These are phyloP conservation scores for Drosophila oshimai DNA, from an alignment of 1,140 invertebrate species.

Conservation along the genomic window DNA sequence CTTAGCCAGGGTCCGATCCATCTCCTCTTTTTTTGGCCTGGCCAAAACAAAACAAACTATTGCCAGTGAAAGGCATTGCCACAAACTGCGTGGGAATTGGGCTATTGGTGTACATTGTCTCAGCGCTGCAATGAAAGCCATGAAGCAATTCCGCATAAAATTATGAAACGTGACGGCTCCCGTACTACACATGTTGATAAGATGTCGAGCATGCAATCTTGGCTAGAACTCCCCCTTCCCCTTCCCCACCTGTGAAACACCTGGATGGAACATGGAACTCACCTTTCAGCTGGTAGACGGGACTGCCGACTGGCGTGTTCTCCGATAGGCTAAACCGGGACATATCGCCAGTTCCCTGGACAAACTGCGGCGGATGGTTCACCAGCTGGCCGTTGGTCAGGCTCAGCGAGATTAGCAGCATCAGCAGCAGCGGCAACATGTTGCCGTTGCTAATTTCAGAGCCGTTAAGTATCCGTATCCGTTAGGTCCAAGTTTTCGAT, in stretches of 20 bases:
- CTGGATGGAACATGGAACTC: constrained; percentile 29
- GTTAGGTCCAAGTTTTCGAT: constrained; percentile 61
- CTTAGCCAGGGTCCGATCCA: constrained; percentile 3
- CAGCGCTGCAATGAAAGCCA: constrained; percentile 29
- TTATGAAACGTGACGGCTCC: constrained; percentile 55
- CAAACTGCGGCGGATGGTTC: constrained; percentile 89
- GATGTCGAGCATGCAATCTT: constrained; percentile 34
- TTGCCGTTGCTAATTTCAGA: constrained; percentile 71
- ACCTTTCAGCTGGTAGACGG: constrained; percentile 89
- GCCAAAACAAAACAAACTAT: constrained; percentile 31
- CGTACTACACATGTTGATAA: constrained; percentile 39
- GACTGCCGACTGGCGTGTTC: constrained; percentile 88
- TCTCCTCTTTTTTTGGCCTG: constrained; percentile 6
- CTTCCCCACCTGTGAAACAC: not conserved
- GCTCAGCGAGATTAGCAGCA: constrained; percentile 29
- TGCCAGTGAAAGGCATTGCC: constrained; percentile 59
- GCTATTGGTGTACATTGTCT: constrained; percentile 54
- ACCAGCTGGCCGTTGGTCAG: constrained; percentile 77
- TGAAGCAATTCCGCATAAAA: constrained; percentile 45
- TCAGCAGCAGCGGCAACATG: constrained; percentile 55
- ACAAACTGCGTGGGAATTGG: constrained; percentile 60
- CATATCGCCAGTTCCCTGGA: constrained; percentile 90
- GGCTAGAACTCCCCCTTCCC: not conserved
- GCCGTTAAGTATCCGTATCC: constrained; percentile 63
- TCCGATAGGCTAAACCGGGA: constrained; percentile 89